A percentile compares a stretch with the other conserved stretches of the same genome.
Conservation (phyloP, 2,888 invertebrate species). For the Acrobasis consociella region DNA sequence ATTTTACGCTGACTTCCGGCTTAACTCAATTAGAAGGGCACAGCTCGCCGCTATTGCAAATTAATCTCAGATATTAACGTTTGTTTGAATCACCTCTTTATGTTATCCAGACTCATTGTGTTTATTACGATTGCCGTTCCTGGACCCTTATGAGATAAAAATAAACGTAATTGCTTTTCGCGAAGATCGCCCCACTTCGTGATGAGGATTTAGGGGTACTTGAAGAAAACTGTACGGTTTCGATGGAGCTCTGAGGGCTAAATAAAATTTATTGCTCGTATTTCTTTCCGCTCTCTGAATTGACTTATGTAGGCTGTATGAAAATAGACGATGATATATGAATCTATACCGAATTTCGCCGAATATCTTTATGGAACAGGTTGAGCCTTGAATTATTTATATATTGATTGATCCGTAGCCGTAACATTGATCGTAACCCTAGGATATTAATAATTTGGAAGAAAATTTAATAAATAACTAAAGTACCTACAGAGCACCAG, state of each 20-base stretch:
- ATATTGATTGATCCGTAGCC: slow-evolving; percentile 1
- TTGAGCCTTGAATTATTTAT: neutral
- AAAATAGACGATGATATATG: slow-evolving; percentile 31
- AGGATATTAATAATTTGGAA: neutral
- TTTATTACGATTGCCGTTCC: slow-evolving; percentile 16
- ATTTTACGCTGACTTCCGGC: slow-evolving; percentile 3
- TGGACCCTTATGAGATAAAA: slow-evolving; percentile 14
- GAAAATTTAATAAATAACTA: too few species aligned
- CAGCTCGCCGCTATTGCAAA: slow-evolving; percentile 2
- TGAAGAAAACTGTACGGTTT: slow-evolving; percentile 19
- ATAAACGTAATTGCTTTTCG: slow-evolving; percentile 16
- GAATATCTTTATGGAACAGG: slow-evolving; percentile 6
- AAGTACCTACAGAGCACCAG: too few species aligned
- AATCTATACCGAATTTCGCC: slow-evolving; percentile 4
- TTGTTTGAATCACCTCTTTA: slow-evolving; percentile 1
- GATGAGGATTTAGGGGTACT: slow-evolving; percentile 22
- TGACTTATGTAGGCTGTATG: slow-evolving; percentile 36
- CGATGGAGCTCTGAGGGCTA: slow-evolving; percentile 31
- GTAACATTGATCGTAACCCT: neutral
- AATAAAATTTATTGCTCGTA: slow-evolving; percentile 42
- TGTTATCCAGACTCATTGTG: slow-evolving; percentile 5
- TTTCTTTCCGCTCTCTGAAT: slow-evolving; percentile 37
- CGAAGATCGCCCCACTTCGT: slow-evolving; percentile 4
- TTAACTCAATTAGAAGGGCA: slow-evolving; percentile 2
- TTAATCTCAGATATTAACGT: slow-evolving; percentile 9